Conservation (phyloP, 2,797 vertebrate species). For the Lagorchestes hirsutus region DNA sequence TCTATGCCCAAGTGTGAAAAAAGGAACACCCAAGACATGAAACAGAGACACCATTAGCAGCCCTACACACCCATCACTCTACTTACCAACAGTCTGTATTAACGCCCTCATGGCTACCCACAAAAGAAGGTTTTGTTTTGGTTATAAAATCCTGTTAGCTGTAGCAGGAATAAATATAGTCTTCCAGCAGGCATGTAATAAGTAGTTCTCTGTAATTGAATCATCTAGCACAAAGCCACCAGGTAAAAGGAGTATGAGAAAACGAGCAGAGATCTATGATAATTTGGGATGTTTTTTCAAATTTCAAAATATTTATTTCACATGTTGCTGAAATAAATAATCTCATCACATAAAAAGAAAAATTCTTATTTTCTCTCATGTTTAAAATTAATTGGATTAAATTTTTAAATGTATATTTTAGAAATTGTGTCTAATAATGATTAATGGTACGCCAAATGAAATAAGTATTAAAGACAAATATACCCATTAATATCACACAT, state of each 20-base stretch:
- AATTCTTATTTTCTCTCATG: not conserved
- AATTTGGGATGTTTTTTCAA: not conserved
- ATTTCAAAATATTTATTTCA: not conserved
- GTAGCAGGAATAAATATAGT: not conserved
- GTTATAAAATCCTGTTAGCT: not conserved
- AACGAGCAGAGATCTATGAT: not conserved
- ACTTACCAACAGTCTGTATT: conserved; percentile 11
- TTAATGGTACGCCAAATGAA: not conserved
- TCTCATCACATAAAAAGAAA: not conserved
- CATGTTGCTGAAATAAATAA: not conserved
- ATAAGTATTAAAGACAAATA: not conserved
- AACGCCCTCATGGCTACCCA: not conserved
- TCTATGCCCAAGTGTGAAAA: conserved; percentile 54
- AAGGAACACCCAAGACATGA: conserved; percentile 34
- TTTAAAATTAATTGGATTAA: not conserved
- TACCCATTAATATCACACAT: not conserved
- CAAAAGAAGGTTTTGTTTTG: not conserved
- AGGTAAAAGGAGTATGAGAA: not conserved
- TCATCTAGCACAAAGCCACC: not conserved
- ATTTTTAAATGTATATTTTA: not conserved
- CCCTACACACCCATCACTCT: conserved; percentile 7
- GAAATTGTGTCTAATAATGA: not conserved
- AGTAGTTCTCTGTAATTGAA: not conserved
- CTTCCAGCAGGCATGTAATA: not conserved
- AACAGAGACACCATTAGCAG: conserved; percentile 27